Base-by-base conservation (phyloP, 64 coral and sea anemone genomes). In the Pocillopora verrucosa region DNA sequence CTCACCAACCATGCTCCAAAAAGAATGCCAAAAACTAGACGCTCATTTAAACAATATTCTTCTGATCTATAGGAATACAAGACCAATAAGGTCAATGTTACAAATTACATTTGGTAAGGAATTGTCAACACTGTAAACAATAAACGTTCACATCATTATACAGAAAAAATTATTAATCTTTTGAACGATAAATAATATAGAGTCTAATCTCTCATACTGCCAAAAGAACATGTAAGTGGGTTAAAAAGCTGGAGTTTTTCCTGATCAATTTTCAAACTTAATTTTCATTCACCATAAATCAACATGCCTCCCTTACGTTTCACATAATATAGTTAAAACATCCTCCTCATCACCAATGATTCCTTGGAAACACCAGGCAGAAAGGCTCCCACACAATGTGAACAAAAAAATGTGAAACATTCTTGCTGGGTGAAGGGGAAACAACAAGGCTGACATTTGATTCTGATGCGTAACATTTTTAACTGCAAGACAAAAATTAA, bases 1-100 rank as follows among this genome's bases (percentile, higher is more conserved):
- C 95, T 93, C 75, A 96, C 95, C 95, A 96, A 78, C 95, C 95
- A 96, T 10, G 90, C 91, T 14, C 95, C 95, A 83, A 93, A 96
- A 11, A 88, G 65, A 45, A 96, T 24, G 36, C 86, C 30, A 69
- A 96, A 96, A 51, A 96, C 95, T 9, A 89, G 64, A 51, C 90
- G 36, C 58, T 96, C 95, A 85, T 96, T 96, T 4, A 96, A 76
- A 22, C 84, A 82, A 45, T 77, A 87, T 65, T 61, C 78, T n/a
- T 91, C 90, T 72, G 88, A 93, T 45, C 95, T 95, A 56, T 72
- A 95, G 76, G 16, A 34, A 59, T 68, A 80, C 17, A 58, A 73
- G 16, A 51, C 41, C 41, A 51, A 51, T 0, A 51, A 51, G 3
- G 41, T 51, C 41, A 51, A 7, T 51, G 41, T 51, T 7, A 51